Conservation (phyloP, 1,140 invertebrate genomes). For the Neodiprion pinetum region DNA sequence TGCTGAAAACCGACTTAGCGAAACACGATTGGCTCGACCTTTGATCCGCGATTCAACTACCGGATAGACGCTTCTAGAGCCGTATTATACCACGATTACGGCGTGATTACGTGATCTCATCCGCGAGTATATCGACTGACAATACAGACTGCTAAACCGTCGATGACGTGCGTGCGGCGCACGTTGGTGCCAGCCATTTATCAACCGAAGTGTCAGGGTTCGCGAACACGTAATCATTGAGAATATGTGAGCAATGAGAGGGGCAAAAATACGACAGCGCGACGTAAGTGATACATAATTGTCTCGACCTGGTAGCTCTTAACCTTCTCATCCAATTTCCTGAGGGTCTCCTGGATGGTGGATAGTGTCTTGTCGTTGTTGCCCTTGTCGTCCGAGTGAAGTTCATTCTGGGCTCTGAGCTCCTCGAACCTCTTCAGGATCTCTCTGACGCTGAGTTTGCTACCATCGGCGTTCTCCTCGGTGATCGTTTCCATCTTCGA, state of each 20-base stretch:
- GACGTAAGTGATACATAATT: background rate
- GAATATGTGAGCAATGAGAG: too few relatives aligned
- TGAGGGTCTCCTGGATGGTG: slow-evolving; percentile 59
- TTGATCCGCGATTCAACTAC: background rate
- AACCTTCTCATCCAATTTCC: slow-evolving; percentile 61
- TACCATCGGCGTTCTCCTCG: slow-evolving; percentile 74
- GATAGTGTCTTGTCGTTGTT: slow-evolving; percentile 55
- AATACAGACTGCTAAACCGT: background rate
- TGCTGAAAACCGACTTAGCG: too few relatives aligned
- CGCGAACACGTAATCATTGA: too few relatives aligned
- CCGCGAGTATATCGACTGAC: background rate
- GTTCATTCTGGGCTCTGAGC: slow-evolving; percentile 60
- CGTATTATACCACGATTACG: background rate
- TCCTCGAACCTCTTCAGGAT: slow-evolving; percentile 82
- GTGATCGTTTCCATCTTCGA: slow-evolving; percentile 77
- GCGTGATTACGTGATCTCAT: background rate
- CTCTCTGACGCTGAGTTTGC: slow-evolving; percentile 80
- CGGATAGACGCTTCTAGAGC: background rate
- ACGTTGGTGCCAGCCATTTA: too few relatives aligned
- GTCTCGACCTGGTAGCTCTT: slow-evolving; percentile 55
- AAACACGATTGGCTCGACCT: background rate
- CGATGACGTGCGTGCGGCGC: background rate
- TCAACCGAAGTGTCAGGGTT: too few relatives aligned
- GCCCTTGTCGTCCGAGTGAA: slow-evolving; percentile 48
- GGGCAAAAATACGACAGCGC: too few relatives aligned